Base-by-base conservation (phyloP, 2,888 invertebrate species). In the Philhelius pedissequus region DNA sequence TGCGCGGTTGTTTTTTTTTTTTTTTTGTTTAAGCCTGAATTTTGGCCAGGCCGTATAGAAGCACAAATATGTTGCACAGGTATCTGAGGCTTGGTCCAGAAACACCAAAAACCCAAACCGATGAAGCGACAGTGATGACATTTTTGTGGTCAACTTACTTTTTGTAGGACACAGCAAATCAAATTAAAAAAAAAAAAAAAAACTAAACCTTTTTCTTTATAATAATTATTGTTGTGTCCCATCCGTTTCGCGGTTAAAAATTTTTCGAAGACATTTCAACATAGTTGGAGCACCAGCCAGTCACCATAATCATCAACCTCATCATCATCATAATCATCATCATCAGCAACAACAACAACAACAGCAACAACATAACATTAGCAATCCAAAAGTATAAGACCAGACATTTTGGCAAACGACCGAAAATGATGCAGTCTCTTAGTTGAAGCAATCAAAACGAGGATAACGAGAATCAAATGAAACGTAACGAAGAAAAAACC, bases 121-220 rank as follows among this genome's bases (percentile, higher is more conserved):
- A 89, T 90, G 89, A 89, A 89, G 89, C 89, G 89, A 89, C 89
- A 89, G 89, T 89, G 89, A 90, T 90, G 89, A 90, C 89, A 90
- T 90, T 90, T 90, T 88, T 90, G 89, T 88, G 90, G 89, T 90
- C 87, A 87, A 80, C 56, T 68, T n/a, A n/a, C n/a, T 56, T 62
- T 68, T 73, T 73, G 30, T 54, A 27, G 25, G n/a, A 22, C 45
- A 18, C 8, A 8, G 3, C 3, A 5, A 15, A 25, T n/a, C n/a
- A n/a, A n/a, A n/a, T n/a, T n/a, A 48, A 48, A 48, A 13, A 48
- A 22, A 54, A 54, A 18, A 1, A 6, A 54, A 11, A 32, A 52
- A 54, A 25, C 6, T 15, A 45, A 45, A 35, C n/a, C 32, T 73
- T 74, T 69, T 74, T 74, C 35, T 43, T 56, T 70, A 70, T 70